Percentiles rank a stretch among this genome's conserved stretches.
These are phyloP conservation scores for Drosophila paranaensis DNA, from an alignment of 2,888 invertebrate genomes.

Conservation along the genomic window DNA sequence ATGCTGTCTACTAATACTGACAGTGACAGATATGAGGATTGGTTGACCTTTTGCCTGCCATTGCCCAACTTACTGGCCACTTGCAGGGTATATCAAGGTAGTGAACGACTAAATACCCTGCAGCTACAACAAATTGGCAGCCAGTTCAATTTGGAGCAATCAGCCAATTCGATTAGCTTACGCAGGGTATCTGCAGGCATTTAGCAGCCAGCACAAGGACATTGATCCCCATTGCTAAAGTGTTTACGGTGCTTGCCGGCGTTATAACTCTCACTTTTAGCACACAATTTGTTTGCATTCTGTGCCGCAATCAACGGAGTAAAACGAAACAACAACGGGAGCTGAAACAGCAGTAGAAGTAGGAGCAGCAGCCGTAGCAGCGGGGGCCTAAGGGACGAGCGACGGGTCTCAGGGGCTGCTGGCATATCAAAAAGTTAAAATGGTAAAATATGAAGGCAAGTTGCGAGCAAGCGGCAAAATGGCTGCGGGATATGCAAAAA, in stretches of 20 bases:
- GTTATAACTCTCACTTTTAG: constrained; percentile 47
- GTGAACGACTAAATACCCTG: background rate
- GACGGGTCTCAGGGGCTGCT: constrained; percentile 7
- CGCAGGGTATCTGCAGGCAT: constrained; percentile 15
- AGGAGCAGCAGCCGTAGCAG: too few relatives aligned
- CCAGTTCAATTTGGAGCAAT: background rate
- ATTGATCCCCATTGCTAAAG: constrained; percentile 25
- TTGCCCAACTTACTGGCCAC: too few relatives aligned
- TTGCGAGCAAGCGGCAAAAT: constrained; percentile 34
- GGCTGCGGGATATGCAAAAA: constrained; percentile 67
- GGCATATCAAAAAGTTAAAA: constrained; percentile 54
- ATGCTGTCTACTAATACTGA: too few relatives aligned
- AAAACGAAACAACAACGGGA: constrained; percentile 16
- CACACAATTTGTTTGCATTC: constrained; percentile 55
- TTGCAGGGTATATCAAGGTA: background rate
- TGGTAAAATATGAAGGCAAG: constrained; percentile 38
- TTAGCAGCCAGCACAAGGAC: constrained; percentile 11
- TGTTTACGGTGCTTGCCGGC: constrained; percentile 17
- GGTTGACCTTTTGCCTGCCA: background rate
- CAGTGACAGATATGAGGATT: too few relatives aligned
- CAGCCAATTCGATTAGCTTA: background rate
- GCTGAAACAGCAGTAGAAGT: background rate
- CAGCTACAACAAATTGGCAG: background rate
- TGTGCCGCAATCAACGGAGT: constrained; percentile 42
- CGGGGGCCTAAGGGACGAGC: too few relatives aligned